These are phyloP conservation scores for Drosophila pruinosa DNA, from an alignment of 1,140 invertebrate genomes.

Conservation along the genomic window DNA sequence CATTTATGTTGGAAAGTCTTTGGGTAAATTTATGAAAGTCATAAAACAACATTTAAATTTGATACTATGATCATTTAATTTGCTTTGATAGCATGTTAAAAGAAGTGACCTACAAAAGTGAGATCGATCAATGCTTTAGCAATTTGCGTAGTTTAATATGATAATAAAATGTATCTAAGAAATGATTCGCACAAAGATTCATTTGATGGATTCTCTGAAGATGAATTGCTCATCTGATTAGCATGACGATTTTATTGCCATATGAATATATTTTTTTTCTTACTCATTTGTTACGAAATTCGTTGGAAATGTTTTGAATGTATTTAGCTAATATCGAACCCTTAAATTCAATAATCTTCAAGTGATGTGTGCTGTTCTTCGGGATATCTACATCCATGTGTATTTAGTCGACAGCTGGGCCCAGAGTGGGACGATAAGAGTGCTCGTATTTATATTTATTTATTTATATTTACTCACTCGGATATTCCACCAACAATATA, in stretches of 20 bases:
- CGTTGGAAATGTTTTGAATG: neutral
- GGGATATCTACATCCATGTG: conserved; percentile 5
- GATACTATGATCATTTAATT: too few species aligned
- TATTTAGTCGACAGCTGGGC: too few species aligned
- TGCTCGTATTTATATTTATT: neutral
- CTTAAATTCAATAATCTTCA: neutral
- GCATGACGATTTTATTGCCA: neutral
- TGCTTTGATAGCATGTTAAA: too few species aligned
- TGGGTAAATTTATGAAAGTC: too few species aligned
- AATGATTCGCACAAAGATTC: neutral
- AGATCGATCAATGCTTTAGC: too few species aligned
- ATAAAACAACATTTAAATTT: too few species aligned
- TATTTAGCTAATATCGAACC: conserved; percentile 14
- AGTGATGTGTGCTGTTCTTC: neutral
- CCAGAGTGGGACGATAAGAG: conserved; percentile 6
- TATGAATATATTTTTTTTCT: neutral
- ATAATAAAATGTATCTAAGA: neutral
- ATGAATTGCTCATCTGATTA: neutral
- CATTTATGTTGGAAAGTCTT: too few species aligned
- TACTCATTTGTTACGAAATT: conserved; percentile 2
- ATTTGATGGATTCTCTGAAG: neutral
- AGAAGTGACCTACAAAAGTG: neutral
- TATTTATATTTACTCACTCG: conserved; percentile 19
- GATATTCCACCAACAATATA: conserved; percentile 21
- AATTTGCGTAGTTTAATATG: neutral